These are phyloP conservation scores for Ctenomys sociabilis DNA, from an alignment of 2,113 vertebrate genomes.

Conservation along the genomic window DNA sequence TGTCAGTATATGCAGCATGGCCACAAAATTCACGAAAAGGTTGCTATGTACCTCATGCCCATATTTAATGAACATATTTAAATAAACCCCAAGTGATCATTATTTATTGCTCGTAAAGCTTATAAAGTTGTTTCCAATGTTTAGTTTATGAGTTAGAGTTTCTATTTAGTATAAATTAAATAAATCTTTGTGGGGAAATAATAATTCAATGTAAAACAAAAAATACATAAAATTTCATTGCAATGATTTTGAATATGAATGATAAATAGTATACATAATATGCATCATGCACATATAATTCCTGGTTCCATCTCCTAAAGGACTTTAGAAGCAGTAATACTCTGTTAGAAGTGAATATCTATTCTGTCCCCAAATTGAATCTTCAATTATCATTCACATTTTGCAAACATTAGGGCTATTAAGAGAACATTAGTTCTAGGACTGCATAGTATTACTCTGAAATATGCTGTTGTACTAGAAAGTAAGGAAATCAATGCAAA, in stretches of 20 bases:
- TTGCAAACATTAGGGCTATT: neutral
- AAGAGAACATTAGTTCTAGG: neutral
- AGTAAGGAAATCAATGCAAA: neutral
- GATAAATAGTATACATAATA: neutral
- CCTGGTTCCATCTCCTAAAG: neutral
- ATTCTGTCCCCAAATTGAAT: neutral
- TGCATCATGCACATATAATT: neutral
- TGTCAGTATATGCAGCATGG: neutral
- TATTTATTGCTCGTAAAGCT: neutral
- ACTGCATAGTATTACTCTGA: neutral
- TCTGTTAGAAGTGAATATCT: neutral
- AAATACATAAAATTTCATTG: neutral
- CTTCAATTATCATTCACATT: neutral
- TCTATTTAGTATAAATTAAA: neutral
- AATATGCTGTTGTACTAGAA: neutral
- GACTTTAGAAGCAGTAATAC: neutral
- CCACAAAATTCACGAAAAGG: neutral
- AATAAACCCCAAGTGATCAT: neutral
- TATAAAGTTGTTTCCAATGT: neutral
- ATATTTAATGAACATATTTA: neutral
- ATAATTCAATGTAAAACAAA: neutral
- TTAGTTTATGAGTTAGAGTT: neutral
- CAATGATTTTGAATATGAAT: neutral
- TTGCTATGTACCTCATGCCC: neutral
- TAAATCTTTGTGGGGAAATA: neutral